These are phyloP conservation scores for Mythimna vitellina DNA, from an alignment of 2,888 invertebrate genomes.

Conservation along the genomic window DNA sequence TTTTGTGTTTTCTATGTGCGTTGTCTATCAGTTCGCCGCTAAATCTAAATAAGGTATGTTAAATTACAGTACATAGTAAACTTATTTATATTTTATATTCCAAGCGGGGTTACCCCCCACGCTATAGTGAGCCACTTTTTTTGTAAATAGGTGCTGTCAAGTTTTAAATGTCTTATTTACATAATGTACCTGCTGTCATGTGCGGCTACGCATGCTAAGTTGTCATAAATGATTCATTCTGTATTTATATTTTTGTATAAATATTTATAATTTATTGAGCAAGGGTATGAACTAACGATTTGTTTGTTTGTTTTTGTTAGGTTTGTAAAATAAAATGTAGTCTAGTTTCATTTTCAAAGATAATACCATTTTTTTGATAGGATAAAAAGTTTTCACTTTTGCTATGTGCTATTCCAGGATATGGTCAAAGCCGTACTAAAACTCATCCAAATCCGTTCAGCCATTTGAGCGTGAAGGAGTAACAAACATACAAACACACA, in stretches of 20 bases:
- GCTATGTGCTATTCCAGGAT: too few species aligned
- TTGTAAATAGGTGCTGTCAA: slow-evolving; percentile 32
- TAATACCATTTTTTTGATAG: too few species aligned
- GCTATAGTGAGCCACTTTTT: slow-evolving; percentile 23
- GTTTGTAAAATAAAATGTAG: background rate
- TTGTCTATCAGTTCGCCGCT: slow-evolving; percentile 67
- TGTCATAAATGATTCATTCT: slow-evolving; percentile 42
- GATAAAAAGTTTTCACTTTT: too few species aligned
- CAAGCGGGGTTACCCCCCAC: slow-evolving; percentile 47
- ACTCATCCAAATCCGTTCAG: too few species aligned
- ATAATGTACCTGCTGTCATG: slow-evolving; percentile 33
- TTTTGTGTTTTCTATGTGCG: slow-evolving; percentile 74
- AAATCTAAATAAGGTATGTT: slow-evolving; percentile 77
- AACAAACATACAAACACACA: too few species aligned
- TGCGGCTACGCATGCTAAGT: slow-evolving; percentile 39
- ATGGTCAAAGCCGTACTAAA: too few species aligned
- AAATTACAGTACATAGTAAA: slow-evolving; percentile 64
- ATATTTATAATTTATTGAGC: slow-evolving; percentile 12
- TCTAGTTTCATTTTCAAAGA: too few species aligned
- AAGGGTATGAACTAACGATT: slow-evolving; percentile 9
- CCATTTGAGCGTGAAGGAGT: too few species aligned
- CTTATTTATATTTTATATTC: slow-evolving; percentile 52
- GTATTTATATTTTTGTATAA: slow-evolving; percentile 13
- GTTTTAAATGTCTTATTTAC: slow-evolving; percentile 31
- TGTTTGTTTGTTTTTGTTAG: background rate